Evolutionary conservation across 1,140 invertebrate species (phyloP), one percentile per base, ranked within the genome.

Genomic region (Caenorhabditis briggsae): DNA sequence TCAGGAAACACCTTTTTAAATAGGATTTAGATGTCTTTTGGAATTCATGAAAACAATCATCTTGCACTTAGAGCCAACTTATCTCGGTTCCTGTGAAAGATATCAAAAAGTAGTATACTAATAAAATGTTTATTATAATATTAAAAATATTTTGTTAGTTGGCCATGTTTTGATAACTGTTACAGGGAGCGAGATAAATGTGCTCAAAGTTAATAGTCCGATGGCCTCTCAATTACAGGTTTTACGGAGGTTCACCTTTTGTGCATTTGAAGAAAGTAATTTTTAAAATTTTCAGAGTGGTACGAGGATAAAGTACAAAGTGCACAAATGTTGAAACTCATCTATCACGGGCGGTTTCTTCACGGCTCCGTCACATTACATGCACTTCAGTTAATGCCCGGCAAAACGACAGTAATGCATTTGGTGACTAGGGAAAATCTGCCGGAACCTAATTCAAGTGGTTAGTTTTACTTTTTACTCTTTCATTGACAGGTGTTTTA

Each of bases 361-460:
- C 97, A 99, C 94, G 98, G 97, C 93, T 99, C 98, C 94, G 97
- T 99, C 90, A 99, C 97, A 90, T 95, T 93, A 88, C 70, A 90
- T 93, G 97, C 97, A 89, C 95, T 99, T 91, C 97, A 97, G 91
- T 95, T 99, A 93, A 96, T 97, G 88, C 95, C 96, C 90, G 97
- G 97, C 90, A 97, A 97, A 94, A 98, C 97, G 89, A 98, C 97
- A 92, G 98, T 99, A 91, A 99, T 99, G 98, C 98, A 99, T 94
- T 95, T 99, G 90, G 97, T 99, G 92, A 97, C 97, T 89, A 95
- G 98, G 93, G 98, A 99, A 94, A 98, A 98, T 94, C 95, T 99
- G 93, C 97, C 97, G 90, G 97, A 99, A 94, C 97, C 97, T 90
- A 98, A 98, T 94, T 97, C 96, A 93, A 96, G 97, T 95, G 97